Conservation (phyloP, 2,888 invertebrate species). For the Amphipyra berbera region DNA sequence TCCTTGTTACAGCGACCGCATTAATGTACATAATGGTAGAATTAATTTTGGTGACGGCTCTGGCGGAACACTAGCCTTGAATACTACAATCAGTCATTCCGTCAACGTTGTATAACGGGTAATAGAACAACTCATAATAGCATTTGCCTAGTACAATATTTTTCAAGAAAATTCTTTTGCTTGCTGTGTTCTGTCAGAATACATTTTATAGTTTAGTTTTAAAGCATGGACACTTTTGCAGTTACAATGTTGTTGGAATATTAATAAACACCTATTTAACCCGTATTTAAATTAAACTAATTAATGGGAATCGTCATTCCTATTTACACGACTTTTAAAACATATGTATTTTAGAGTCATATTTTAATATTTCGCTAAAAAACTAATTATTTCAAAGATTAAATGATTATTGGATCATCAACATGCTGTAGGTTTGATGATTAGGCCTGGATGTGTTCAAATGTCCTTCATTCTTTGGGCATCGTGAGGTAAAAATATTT, state of each 20-base stretch:
- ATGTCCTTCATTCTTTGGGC: slow-evolving; percentile 40
- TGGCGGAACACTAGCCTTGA: slow-evolving; percentile 40
- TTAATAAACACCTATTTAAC: slow-evolving; percentile 71
- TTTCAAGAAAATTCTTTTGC: neutral
- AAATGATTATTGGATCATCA: slow-evolving; percentile 34
- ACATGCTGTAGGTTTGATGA: slow-evolving; percentile 51
- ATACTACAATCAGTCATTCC: slow-evolving; percentile 6
- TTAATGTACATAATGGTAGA: slow-evolving; percentile 74
- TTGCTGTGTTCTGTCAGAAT: slow-evolving; percentile 44
- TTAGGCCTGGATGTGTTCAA: slow-evolving; percentile 33
- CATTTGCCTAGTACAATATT: neutral
- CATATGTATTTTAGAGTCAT: neutral
- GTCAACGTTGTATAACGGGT: slow-evolving; percentile 2
- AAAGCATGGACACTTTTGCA: slow-evolving; percentile 73
- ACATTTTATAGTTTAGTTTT: slow-evolving; percentile 68
- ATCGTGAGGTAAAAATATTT: slow-evolving; percentile 27
- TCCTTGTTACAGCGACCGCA: slow-evolving; percentile 74
- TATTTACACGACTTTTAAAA: slow-evolving; percentile 58
- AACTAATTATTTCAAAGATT: slow-evolving; percentile 3
- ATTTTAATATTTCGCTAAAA: slow-evolving; percentile 3
- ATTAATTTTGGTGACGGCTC: slow-evolving; percentile 64
- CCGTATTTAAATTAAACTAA: slow-evolving; percentile 48
- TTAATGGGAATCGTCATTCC: slow-evolving; percentile 49
- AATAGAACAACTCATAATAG: slow-evolving; percentile 3
- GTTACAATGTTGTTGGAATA: slow-evolving; percentile 68